Evolutionary conservation across 2,113 vertebrate genomes (phyloP).

Genomic region (Barnardius zonarius): DNA sequence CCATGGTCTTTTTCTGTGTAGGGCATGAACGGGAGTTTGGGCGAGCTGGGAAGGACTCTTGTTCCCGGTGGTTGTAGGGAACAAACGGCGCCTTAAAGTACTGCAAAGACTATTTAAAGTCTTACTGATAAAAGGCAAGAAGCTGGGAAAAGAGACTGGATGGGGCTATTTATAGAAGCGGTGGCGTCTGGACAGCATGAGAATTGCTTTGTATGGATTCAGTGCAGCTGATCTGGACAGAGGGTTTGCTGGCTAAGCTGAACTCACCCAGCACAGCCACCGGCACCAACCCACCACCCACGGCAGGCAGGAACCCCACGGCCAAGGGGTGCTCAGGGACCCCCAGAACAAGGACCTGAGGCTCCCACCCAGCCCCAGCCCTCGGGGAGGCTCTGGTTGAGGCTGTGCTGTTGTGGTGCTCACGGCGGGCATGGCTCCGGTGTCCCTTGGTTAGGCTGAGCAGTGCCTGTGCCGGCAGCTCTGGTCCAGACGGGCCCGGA

Average conservation of each 20-base stretch:
- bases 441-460: background rate
- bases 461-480: accelerated
- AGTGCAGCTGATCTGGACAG: slow-evolving; percentile 24
- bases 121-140: slow-evolving; percentile 21
- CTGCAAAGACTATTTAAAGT: background rate
- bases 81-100: background rate
- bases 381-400: background rate
- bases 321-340: background rate
- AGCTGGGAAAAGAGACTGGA: slow-evolving; percentile 9
- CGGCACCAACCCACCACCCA: background rate
- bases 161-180: slow-evolving; percentile 42
- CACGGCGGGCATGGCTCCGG: accelerated
- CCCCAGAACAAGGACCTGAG: accelerated
- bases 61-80: background rate
- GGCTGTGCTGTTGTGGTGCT: background rate
- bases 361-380: background rate
- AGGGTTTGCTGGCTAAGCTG: background rate
- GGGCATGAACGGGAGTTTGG: background rate
- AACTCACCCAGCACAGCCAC: background rate
- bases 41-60: background rate
- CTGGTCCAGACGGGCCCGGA: background rate
- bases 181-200: slow-evolving; percentile 53
- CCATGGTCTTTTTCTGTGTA: background rate
- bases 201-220: slow-evolving; percentile 36
- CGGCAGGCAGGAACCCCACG: accelerated